phyloP scores from a whole-genome alignment of 2,113 vertebrate genomes.

The Glareola pratincola region DNA sequence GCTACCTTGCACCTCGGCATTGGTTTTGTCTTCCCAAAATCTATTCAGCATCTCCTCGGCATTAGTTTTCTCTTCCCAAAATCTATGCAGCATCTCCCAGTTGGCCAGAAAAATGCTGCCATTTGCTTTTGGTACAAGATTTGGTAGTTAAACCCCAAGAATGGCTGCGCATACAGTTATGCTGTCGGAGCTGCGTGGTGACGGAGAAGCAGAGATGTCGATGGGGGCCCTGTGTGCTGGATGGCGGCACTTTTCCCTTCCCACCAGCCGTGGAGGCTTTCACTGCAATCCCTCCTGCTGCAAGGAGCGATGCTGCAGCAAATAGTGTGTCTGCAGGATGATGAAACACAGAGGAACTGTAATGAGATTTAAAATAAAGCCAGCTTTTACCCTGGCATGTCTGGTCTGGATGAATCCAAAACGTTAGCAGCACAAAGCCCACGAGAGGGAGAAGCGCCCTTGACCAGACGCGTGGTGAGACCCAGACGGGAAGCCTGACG shows the following conservation, averaged over 20 bases:
- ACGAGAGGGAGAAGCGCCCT: neutral
- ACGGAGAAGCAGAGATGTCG: neutral
- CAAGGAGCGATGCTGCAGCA: constrained; percentile 11
- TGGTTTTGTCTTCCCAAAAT: neutral
- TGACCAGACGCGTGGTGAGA: fast-evolving
- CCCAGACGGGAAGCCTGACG: neutral
- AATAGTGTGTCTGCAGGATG: neutral
- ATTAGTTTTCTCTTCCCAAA: neutral
- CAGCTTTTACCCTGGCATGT: constrained; percentile 23
- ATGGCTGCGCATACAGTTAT: neutral
- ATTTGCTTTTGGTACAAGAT: fast-evolving
- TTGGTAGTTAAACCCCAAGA: neutral
- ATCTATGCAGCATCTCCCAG: neutral
- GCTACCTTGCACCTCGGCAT: neutral
- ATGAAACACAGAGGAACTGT: constrained; percentile 47
- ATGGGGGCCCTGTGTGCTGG: neutral
- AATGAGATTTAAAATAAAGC: constrained; percentile 43
- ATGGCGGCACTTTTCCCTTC: neutral
- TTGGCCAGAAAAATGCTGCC: neutral
- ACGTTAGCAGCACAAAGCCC: neutral
- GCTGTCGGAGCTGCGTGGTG: neutral
- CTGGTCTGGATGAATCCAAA: constrained; percentile 18
- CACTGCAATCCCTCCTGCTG: constrained; percentile 15
- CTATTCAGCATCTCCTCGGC: neutral
- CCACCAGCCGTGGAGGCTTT: neutral